A percentile compares a stretch with the other conserved stretches of the same genome.
phyloP scores from a whole-genome alignment of 2,113 vertebrate species.

The Tupaia tana region DNA sequence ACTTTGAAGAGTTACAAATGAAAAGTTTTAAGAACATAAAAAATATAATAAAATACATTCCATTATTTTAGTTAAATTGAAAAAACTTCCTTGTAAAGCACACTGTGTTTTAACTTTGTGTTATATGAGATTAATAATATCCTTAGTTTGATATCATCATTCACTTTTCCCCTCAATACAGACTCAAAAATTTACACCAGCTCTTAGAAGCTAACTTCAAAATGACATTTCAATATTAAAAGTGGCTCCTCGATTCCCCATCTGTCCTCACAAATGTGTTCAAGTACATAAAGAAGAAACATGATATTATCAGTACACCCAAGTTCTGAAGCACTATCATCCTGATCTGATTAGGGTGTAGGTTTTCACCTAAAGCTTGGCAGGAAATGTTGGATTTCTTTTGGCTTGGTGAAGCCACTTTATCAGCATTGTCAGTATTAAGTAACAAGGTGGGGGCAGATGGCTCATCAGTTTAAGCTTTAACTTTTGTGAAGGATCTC shows the following conservation, averaged over 20 bases:
- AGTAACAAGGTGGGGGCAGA: constrained; percentile 44
- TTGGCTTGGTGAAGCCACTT: constrained; percentile 41
- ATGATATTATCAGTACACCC: background rate
- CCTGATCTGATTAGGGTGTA: constrained; percentile 59
- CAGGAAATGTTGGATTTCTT: constrained; percentile 71
- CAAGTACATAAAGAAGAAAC: constrained; percentile 40
- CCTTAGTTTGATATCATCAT: constrained; percentile 5
- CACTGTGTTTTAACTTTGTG: constrained; percentile 20
- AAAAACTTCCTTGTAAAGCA: background rate
- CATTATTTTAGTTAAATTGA: constrained; percentile 42
- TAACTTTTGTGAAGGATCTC: constrained; percentile 48
- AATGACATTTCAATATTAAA: constrained; percentile 54
- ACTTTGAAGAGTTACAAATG: constrained; percentile 4
- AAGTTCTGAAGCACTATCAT: constrained; percentile 45
- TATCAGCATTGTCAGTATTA: constrained; percentile 31
- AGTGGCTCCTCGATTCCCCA: background rate
- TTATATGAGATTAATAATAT: constrained; percentile 35
- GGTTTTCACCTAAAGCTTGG: constrained; percentile 53
- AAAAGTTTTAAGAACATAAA: constrained; percentile 56
- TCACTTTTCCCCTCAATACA: background rate
- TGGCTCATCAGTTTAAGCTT: background rate
- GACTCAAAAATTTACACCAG: background rate
- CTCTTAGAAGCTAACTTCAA: constrained; percentile 51
- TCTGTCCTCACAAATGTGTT: constrained; percentile 45
- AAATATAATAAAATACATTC: background rate